Evolutionary conservation across 2,888 invertebrate species (phyloP), one percentile per base, ranked within the genome.

Genomic region (Rhimphoctona megacephalus): DNA sequence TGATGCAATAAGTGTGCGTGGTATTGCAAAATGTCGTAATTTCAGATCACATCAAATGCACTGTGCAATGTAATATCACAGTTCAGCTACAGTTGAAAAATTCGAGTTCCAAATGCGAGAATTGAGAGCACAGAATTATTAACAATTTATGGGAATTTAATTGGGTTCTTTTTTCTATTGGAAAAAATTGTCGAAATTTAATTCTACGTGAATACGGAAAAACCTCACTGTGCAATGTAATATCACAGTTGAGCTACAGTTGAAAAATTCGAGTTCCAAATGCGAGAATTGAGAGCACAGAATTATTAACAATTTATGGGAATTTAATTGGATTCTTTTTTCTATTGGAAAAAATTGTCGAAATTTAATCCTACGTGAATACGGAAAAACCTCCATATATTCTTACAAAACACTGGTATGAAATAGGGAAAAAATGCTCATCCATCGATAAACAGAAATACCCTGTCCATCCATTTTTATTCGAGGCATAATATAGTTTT

Each of bases 1-100:
- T 81, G 77, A 85, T 78, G 85, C 85, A 81, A 77, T 22, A 11
- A 85, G 46, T 57, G 43, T 39, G 64, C 54, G 81, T 46, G 61
- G 33, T 61, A 61, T 83, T 70, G 69, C 69, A 61, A 43, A 43
- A 69, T 46, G 46, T 66, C 57, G 43, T 78, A 52, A 46, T 36
- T 57, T 70, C 43, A 36, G 36, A 64, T 54, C 39, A 39, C 39
- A 76, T 64, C 70, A 19, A 81, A 64, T 61, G 61, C 61, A 30
- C 25, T 11, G 30, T 61, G 61, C 30, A 61, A 9, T 30, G 30
- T 30, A 17, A n/a, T 61, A 73, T 36, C 17, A 39, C 57, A 57
- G 30, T 52, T 33, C 14, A 39, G 6, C 5, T 70, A 19, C 19
- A 14, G 54, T 69, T 17, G 49, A 43, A 22, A 33, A 69, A 70